phyloP scores from a whole-genome alignment of 2,797 vertebrate genomes.

The Paramormyrops hopkinsi region DNA sequence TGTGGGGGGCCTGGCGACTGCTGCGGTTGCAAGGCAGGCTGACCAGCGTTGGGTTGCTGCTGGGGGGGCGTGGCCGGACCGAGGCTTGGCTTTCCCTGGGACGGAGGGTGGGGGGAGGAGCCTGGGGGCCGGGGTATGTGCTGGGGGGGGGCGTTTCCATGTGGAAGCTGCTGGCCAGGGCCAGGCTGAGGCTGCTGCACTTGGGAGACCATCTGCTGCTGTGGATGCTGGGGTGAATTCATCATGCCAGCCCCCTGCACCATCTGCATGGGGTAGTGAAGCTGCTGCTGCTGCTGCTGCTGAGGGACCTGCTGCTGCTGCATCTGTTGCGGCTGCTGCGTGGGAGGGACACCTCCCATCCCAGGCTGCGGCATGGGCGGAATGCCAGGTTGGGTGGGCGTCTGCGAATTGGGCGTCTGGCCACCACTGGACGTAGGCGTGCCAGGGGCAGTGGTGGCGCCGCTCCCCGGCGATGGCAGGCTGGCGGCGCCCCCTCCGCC shows the following conservation, averaged over 20 bases:
- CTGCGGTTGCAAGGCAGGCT: constrained; percentile 59
- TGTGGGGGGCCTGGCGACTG: constrained; percentile 75
- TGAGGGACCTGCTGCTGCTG: constrained; percentile 34
- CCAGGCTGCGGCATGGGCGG: constrained; percentile 50
- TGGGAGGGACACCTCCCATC: constrained; percentile 50
- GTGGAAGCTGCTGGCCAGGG: constrained; percentile 61
- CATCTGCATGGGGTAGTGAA: constrained; percentile 62
- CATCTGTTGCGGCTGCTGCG: constrained; percentile 46
- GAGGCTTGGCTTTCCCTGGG: constrained; percentile 83
- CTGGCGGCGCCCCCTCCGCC: constrained; percentile 70
- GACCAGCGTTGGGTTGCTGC: constrained; percentile 58
- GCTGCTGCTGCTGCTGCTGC: constrained; percentile 53
- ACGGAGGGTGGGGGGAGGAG: constrained; percentile 68
- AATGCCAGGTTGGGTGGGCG: constrained; percentile 62
- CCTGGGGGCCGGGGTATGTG: constrained; percentile 62
- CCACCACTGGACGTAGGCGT: constrained; percentile 81
- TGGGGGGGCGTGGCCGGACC: constrained; percentile 80
- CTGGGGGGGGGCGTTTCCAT: constrained; percentile 65
- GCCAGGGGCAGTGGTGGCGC: constrained; percentile 58
- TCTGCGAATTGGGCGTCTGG: constrained; percentile 84
- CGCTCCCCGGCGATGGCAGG: constrained; percentile 65
- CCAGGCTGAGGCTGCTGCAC: constrained; percentile 59
- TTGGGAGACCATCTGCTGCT: constrained; percentile 70
- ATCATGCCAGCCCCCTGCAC: constrained; percentile 23
- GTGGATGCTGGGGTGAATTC: constrained; percentile 22